phyloP scores from a whole-genome alignment of 2,113 vertebrate species.

The Carollia perspicillata region DNA sequence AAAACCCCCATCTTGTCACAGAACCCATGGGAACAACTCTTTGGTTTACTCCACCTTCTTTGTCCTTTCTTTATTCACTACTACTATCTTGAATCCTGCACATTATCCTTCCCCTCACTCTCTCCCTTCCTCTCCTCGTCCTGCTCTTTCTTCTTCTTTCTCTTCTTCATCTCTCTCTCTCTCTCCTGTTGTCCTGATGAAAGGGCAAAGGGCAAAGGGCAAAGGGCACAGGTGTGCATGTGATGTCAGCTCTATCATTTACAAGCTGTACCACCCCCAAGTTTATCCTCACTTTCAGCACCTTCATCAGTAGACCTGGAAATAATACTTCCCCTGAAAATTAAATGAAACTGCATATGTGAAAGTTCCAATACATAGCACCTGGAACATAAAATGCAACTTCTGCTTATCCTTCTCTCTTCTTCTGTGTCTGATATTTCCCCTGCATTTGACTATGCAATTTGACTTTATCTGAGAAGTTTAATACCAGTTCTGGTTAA shows the following conservation, averaged over 20 bases:
- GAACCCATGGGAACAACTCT: neutral
- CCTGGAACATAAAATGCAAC: neutral
- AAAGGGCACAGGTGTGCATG: fast-evolving
- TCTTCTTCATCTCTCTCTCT: neutral
- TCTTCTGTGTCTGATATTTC: neutral
- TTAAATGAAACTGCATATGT: neutral
- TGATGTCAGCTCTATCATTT: neutral
- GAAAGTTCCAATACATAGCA: neutral
- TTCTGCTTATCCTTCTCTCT: neutral
- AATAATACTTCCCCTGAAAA: neutral
- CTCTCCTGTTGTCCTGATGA: too few species aligned
- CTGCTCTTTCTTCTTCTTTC: too few species aligned
- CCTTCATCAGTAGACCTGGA: neutral
- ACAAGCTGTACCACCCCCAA: neutral
- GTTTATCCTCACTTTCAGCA: neutral
- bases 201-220: too few species aligned
- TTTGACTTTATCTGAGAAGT: neutral
- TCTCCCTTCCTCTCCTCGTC: neutral
- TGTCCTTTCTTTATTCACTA: neutral
- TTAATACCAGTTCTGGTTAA: neutral
- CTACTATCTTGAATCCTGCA: too few species aligned
- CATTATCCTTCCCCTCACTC: neutral
- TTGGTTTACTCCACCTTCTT: neutral
- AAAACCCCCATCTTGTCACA: too few species aligned
- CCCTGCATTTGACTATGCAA: neutral